Base-by-base conservation (phyloP, 2,888 invertebrate genomes). In the Leptarthrus brevirostris region DNA sequence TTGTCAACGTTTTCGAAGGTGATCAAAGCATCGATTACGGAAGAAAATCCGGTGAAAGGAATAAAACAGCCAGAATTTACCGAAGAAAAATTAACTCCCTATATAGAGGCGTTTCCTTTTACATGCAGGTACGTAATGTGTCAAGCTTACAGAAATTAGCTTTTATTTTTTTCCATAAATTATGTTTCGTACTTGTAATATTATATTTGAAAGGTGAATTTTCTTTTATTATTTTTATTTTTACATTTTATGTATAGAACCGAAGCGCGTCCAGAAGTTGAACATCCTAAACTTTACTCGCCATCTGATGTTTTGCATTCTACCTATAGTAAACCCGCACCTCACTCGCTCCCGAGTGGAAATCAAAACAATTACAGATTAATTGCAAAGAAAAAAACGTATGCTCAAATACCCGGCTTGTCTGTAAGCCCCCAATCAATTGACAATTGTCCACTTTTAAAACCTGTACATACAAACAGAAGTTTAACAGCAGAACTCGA, bases 381-480 rank as follows among this genome's bases (percentile, higher is more conserved):
- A 72, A 86, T 90, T 0, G 89, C 90, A 3, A 89, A 89, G 78
- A 90, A 91, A 81, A 90, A 92, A 80, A 86, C 88, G 3, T 94
- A 94, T 83, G 94, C 93, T 0, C 92, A 90, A 79, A 90, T 92
- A 79, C 94, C 94, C 0, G 93, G 93, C 0, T 81, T 93, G 3
- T 81, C 81, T 0, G 69, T 76, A n/a, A 10, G 14, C 61, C 12
- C 6, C 34, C 14, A 34, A 49, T 10, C 72, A 71, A 54, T n/a
- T n/a, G n/a, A n/a, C n/a, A n/a, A n/a, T n/a, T n/a, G n/a, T n/a
- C 54, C 47, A 70, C 26, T 47, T 14, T 66, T 66, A 6, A 66
- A 66, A 47, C n/a, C 54, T 36, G 10, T 6, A 12, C 6, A 44
- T 16, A 6, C 64, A 44, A 53, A 30, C 52, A 34, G 54, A 58